These are phyloP conservation scores for Sylvilagus bachmani DNA, from an alignment of 2,113 vertebrate genomes.

Conservation along the genomic window DNA sequence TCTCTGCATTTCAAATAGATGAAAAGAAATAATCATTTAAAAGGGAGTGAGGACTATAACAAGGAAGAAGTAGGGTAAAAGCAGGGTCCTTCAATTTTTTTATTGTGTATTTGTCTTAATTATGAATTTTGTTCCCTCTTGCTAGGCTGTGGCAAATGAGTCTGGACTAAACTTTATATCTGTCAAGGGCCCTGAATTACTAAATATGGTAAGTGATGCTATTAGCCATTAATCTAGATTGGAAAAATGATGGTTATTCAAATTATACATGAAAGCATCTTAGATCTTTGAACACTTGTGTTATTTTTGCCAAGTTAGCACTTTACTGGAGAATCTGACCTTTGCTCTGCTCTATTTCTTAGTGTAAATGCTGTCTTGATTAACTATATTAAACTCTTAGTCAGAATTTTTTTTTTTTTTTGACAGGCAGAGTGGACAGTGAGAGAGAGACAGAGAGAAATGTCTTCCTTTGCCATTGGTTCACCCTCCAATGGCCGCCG, in stretches of 20 bases:
- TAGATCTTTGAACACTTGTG: not conserved
- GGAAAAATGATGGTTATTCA: constrained; percentile 46
- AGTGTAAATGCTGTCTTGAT: not conserved
- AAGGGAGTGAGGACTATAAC: not conserved
- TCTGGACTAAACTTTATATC: constrained; percentile 99
- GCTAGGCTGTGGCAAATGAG: constrained; percentile 97
- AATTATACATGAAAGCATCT: not conserved
- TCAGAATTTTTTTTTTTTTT: not conserved
- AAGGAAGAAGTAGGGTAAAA: not conserved
- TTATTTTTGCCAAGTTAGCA: not conserved
- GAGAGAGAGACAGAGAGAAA: too few species aligned
- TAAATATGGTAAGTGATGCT: constrained; percentile 96
- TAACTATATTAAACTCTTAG: not conserved
- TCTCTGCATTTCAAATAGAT: not conserved
- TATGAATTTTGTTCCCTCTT: constrained; percentile 75
- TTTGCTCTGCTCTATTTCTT: not conserved
- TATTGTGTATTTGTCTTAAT: not conserved
- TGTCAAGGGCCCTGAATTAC: constrained; percentile 97
- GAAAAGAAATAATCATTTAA: not conserved
- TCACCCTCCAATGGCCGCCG: too few species aligned
- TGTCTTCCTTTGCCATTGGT: too few species aligned
- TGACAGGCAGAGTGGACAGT: too few species aligned
- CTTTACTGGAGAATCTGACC: not conserved
- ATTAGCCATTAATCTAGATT: constrained; percentile 49
- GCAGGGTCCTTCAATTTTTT: not conserved